Evolutionary conservation across 2,113 vertebrate species (phyloP).

Genomic region (Marcusenius ussheri): DNA sequence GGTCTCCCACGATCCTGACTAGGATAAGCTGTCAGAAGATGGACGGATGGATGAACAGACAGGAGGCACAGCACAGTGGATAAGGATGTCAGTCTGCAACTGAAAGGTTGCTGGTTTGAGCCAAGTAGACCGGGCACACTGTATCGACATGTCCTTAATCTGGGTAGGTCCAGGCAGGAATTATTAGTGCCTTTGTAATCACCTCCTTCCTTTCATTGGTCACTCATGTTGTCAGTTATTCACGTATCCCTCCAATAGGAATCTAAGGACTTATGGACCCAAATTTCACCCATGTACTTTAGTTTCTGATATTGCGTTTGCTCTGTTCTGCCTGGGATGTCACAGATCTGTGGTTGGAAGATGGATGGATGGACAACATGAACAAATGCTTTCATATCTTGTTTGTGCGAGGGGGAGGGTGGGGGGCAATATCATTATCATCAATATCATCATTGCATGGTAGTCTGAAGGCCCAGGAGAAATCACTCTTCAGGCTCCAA

Average conservation of each 20-base stretch:
- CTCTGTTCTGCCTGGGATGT: neutral
- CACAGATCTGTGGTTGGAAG: neutral
- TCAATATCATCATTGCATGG: neutral
- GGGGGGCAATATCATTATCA: neutral
- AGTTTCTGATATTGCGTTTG: neutral
- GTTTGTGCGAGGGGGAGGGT: neutral
- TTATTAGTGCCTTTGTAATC: neutral
- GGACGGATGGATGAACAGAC: neutral
- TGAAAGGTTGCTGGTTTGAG: neutral
- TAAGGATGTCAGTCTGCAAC: neutral
- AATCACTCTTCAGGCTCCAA: neutral
- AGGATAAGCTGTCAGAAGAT: neutral
- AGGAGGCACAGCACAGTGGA: neutral
- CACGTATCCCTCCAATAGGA: neutral
- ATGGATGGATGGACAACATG: neutral
- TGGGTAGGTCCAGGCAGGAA: neutral
- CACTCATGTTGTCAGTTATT: neutral
- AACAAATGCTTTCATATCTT: neutral
- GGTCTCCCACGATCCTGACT: neutral
- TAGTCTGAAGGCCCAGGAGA: neutral
- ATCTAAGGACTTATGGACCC: neutral
- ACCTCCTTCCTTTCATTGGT: neutral
- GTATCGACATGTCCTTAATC: neutral
- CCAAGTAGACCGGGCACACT: neutral
- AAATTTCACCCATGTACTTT: neutral